Conservation (phyloP, 2,113 vertebrate genomes). For the Holacanthus passer region DNA sequence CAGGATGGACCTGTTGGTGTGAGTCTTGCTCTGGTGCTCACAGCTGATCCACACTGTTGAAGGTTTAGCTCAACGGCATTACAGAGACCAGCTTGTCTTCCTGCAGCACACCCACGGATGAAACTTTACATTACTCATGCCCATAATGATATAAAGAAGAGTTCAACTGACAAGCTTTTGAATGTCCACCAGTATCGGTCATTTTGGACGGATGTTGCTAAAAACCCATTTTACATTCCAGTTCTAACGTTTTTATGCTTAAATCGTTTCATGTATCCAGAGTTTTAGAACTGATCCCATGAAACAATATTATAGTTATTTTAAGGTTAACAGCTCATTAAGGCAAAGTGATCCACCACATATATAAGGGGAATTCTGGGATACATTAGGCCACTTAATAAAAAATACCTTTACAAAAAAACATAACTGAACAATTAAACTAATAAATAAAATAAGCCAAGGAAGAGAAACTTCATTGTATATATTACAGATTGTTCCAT, state of each 20-base stretch:
- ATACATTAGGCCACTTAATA: constrained; percentile 28
- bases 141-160: neutral
- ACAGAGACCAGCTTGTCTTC: constrained; percentile 9
- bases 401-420: constrained; percentile 39
- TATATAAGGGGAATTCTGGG: constrained; percentile 13
- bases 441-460: constrained; percentile 56
- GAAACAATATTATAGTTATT: constrained; percentile 2
- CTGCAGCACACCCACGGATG: neutral
- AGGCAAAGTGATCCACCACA: constrained; percentile 56
- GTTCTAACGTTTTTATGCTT: neutral
- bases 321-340: constrained; percentile 44
- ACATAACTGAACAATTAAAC: constrained; percentile 5
- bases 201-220: neutral
- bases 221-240: constrained; percentile 5
- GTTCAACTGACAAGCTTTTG: neutral
- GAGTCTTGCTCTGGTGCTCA: no score
- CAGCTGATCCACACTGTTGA: no score
- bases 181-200: neutral
- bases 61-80: neutral
- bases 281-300: constrained; percentile 11
- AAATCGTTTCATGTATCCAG: constrained; percentile 1
- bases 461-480: neutral
- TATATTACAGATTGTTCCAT: constrained; percentile 19
- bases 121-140: neutral
- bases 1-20: no score